Evolutionary conservation across 1,140 invertebrate genomes (phyloP).

Genomic region (Epicauta chinensis): DNA sequence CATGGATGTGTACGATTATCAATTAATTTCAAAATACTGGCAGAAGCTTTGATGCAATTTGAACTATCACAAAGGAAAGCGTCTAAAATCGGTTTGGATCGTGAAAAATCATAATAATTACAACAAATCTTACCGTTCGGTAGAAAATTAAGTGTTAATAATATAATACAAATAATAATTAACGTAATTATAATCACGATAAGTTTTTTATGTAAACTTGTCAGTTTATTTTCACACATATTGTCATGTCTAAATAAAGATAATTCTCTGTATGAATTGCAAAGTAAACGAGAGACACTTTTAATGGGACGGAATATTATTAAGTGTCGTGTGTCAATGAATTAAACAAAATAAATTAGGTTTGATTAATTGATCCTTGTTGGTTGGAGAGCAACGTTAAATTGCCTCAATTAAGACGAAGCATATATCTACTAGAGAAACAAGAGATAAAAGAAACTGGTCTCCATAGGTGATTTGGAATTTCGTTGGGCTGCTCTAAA

Average conservation of each 20-base stretch:
- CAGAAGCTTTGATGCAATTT: conserved; percentile 2
- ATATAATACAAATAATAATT: background rate
- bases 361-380: too few relatives aligned
- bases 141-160: background rate
- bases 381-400: too few relatives aligned
- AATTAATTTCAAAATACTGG: conserved; percentile 2
- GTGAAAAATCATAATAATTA: background rate
- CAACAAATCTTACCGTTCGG: background rate
- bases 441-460: too few relatives aligned
- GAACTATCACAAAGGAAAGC: background rate
- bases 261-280: background rate
- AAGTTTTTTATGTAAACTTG: conserved; percentile 5
- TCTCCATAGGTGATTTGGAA: too few relatives aligned
- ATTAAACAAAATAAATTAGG: too few relatives aligned
- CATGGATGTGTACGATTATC: conserved; percentile 49
- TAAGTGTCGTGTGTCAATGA: too few relatives aligned
- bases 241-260: conserved; percentile 9
- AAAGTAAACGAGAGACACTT: too few relatives aligned
- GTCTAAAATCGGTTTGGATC: background rate
- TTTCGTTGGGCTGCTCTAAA: too few relatives aligned
- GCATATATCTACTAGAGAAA: too few relatives aligned
- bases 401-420: too few relatives aligned
- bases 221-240: background rate
- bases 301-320: too few relatives aligned
- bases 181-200: background rate